These are phyloP conservation scores for Gambusia affinis DNA, from an alignment of 2,113 vertebrate species.

Conservation along the genomic window DNA sequence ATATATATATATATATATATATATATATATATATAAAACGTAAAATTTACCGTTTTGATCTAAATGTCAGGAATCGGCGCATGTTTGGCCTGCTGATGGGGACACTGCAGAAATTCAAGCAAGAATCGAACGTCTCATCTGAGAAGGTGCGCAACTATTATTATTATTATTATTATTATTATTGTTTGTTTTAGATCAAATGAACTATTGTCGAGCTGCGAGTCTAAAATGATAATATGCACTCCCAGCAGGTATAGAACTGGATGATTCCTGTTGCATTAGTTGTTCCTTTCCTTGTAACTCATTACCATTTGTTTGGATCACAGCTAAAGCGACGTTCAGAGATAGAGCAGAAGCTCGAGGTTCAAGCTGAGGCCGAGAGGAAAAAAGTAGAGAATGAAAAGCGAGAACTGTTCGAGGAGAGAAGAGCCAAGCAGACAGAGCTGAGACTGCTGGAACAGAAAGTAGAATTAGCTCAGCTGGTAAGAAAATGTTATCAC, in stretches of 20 bases:
- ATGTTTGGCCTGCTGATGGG: conserved; percentile 99
- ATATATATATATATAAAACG: not conserved
- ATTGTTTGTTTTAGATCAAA: too few relatives aligned
- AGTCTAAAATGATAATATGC: not conserved
- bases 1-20: not conserved
- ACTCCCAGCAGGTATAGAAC: not conserved
- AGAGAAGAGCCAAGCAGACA: conserved; percentile 96
- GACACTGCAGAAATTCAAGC: conserved; percentile 98
- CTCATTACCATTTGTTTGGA: not conserved
- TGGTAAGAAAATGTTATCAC: conserved; percentile 82
- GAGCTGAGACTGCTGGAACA: conserved; percentile 96
- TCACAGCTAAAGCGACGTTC: conserved; percentile 91
- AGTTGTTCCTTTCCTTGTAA: not conserved
- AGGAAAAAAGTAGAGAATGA: conserved; percentile 95
- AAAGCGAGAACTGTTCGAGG: conserved; percentile 95
- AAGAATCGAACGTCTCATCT: conserved; percentile 94
- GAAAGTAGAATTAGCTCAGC: conserved; percentile 97
- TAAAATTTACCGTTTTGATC: not conserved
- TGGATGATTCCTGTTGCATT: not conserved
- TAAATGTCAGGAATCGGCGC: conserved; percentile 89
- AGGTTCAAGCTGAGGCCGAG: conserved; percentile 96
- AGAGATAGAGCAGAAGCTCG: conserved; percentile 98
- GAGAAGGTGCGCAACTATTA: conserved; percentile 84
- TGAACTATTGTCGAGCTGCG: not conserved
- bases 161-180: too few relatives aligned